Percentiles rank a stretch among this genome's conserved stretches.
phyloP scores from a whole-genome alignment of 2,113 vertebrate genomes.

The Nipponia nippon region DNA sequence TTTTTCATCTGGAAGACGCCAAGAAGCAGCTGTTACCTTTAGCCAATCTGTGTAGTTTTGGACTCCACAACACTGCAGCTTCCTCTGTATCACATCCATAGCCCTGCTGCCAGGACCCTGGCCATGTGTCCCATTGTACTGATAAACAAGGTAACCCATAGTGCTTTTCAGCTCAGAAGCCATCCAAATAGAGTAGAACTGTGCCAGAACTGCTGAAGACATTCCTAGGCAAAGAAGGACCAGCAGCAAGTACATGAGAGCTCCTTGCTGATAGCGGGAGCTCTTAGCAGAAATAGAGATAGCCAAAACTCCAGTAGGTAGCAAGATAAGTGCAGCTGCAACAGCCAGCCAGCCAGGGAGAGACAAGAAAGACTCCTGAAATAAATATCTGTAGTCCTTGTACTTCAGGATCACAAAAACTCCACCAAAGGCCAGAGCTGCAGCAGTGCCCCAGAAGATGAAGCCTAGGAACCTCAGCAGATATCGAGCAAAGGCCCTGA shows the following conservation, averaged over 20 bases:
- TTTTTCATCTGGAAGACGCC: background rate
- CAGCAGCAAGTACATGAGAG: slow-evolving; percentile 43
- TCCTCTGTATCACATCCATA: background rate
- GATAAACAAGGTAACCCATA: background rate
- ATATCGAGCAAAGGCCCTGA: background rate
- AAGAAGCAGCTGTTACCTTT: background rate
- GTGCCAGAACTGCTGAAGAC: background rate
- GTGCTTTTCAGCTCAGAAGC: background rate
- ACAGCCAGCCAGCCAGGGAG: slow-evolving; percentile 31
- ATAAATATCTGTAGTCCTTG: background rate
- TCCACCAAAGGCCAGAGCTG: background rate
- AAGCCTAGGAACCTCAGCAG: background rate
- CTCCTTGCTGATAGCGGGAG: background rate
- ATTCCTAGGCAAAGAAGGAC: slow-evolving; percentile 48
- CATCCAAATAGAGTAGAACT: background rate
- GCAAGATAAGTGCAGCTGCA: background rate
- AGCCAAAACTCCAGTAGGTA: slow-evolving; percentile 11
- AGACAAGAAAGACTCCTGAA: background rate
- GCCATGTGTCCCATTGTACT: background rate
- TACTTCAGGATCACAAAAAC: background rate
- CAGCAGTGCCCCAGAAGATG: background rate
- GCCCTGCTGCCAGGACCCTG: background rate
- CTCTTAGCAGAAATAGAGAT: background rate
- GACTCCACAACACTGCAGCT: slow-evolving; percentile 27
- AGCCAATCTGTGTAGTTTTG: slow-evolving; percentile 38